phyloP scores from a whole-genome alignment of 2,113 vertebrate species.

The Thryonomys swinderianus region DNA sequence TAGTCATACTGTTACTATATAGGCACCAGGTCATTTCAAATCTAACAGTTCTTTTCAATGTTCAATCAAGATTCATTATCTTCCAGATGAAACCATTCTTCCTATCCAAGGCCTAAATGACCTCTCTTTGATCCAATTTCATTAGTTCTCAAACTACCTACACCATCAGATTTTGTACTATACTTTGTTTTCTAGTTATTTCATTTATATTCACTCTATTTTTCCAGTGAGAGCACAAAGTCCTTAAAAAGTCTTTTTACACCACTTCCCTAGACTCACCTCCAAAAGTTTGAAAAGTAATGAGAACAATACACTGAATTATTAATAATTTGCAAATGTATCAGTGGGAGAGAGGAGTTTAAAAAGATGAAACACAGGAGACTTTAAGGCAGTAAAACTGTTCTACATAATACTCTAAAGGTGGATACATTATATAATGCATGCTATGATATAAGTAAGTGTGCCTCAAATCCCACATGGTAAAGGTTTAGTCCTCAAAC shows the following conservation, averaged over 20 bases:
- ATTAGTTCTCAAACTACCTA: neutral
- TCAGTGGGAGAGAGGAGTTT: neutral
- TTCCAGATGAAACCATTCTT: conserved; percentile 32
- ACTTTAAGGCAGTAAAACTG: neutral
- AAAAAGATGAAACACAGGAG: conserved; percentile 15
- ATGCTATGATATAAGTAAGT: neutral
- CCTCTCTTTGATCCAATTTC: neutral
- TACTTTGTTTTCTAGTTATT: conserved; percentile 41
- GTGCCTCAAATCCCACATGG: neutral
- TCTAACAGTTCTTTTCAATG: conserved; percentile 28
- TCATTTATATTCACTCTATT: conserved; percentile 42
- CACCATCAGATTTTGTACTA: neutral
- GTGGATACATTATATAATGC: neutral
- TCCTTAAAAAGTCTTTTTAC: neutral
- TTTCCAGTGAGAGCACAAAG: neutral
- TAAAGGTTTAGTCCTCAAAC: neutral
- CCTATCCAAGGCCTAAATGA: neutral
- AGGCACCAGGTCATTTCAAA: neutral
- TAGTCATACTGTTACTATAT: neutral
- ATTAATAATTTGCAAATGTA: conserved; percentile 8
- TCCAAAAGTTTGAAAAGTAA: neutral
- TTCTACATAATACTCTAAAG: neutral
- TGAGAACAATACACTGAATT: conserved; percentile 41
- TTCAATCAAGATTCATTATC: neutral
- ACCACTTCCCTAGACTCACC: neutral